Base-by-base conservation (phyloP, 2,888 invertebrate species). In the Meloe dianella region DNA sequence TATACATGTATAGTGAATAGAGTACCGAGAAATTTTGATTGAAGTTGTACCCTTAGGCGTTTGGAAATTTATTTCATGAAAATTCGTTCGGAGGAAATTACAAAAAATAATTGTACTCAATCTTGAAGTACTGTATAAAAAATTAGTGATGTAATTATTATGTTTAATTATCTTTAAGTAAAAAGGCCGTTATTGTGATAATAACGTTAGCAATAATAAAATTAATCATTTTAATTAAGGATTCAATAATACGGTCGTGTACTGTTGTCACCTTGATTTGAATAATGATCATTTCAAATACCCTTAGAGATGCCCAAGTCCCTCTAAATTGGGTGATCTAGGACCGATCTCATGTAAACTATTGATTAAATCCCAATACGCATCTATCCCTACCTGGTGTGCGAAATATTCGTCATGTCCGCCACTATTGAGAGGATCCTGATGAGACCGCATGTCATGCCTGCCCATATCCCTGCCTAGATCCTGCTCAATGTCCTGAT, bases 401-500 rank as follows among this genome's bases (percentile, higher is more conserved):
- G 76, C 68, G 70, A 79, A 81, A 74, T 80, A 81, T 70, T 80
- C 79, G 65, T 72, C 74, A 63, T 76, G 78, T 67, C 68, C 72
- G 66, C 76, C 73, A 51, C 22, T 14, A 12, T 51, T 51, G 38
- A 65, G 30, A 29, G 57, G 41, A 27, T 66, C 72, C 60, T 77
- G 78, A 73, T 78, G 79, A 64, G 77, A 71, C 70, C 75, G 73
- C 68, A 77, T 72, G 58, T 74, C 74, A 61, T 71, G 29, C 71
- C 76, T 72, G 59, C 73, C 78, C 66, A 81, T 69, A 70, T 80
- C 79, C 71, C 76, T 72, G 59, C 73, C 78, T 65, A 81, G 69
- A 70, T 80, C 79, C 77, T 78, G 80, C 66, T 79, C 78, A 68
- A 81, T 75, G 65, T 81, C 81, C 69, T 80, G 80, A 65, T 76